Evolutionary conservation across 2,113 vertebrate species (phyloP).

Genomic region (Eidolon helvum): DNA sequence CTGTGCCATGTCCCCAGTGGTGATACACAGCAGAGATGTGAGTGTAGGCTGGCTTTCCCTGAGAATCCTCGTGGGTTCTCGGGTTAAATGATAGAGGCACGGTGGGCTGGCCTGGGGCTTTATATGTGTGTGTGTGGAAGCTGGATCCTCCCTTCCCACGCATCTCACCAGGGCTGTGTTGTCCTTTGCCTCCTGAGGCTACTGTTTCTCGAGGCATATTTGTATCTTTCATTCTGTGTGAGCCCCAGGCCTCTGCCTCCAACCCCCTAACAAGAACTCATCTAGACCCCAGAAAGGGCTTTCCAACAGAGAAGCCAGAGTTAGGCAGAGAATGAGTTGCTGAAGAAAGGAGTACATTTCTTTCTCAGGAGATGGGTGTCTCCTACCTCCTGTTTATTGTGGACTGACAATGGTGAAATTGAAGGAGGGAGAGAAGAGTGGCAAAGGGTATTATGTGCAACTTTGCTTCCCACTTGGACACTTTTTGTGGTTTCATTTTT

Average conservation of each 20-base stretch:
- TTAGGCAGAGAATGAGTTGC: background rate
- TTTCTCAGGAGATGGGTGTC: background rate
- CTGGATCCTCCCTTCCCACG: background rate
- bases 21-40: background rate
- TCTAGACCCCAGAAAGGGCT: background rate
- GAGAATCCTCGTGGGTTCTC: background rate
- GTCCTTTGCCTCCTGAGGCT: background rate
- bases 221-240: background rate
- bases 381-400: background rate
- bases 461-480: background rate
- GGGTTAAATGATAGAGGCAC: background rate
- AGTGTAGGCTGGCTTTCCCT: background rate
- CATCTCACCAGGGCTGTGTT: background rate
- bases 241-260: background rate
- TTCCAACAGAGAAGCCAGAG: background rate
- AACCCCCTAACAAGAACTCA: background rate
- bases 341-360: background rate
- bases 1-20: background rate
- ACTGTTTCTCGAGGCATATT: background rate
- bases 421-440: background rate
- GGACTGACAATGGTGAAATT: background rate
- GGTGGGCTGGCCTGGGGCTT: background rate
- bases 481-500: slow-evolving; percentile 2
- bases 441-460: background rate
- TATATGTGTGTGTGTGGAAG: background rate